These are phyloP conservation scores for Alaudala cheleensis DNA, from an alignment of 2,113 vertebrate genomes.

Conservation along the genomic window DNA sequence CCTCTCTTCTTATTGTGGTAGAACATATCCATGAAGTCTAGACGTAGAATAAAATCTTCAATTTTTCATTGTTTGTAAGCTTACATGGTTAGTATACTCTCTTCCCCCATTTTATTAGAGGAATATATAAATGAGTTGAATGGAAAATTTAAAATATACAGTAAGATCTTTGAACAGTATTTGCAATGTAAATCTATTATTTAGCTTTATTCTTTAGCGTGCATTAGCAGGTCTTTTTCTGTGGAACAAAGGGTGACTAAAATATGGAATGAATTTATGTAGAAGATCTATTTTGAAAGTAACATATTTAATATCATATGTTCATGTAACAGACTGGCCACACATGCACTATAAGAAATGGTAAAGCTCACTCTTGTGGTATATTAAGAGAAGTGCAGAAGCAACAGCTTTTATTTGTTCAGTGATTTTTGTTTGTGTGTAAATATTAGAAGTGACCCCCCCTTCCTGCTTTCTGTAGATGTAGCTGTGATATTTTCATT, in stretches of 20 bases:
- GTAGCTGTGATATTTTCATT: slow-evolving; percentile 3
- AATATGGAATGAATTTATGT: not conserved
- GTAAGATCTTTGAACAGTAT: not conserved
- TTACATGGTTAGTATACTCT: not conserved
- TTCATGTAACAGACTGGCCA: slow-evolving; percentile 26
- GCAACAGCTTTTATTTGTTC: slow-evolving; percentile 35
- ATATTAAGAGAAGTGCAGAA: slow-evolving; percentile 57
- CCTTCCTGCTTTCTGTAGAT: not conserved
- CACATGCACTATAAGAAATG: not conserved
- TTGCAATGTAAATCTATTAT: not conserved
- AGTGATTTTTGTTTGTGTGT: not conserved
- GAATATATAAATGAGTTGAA: slow-evolving; percentile 5
- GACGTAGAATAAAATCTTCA: not conserved
- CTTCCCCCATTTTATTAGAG: not conserved
- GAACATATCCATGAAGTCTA: not conserved
- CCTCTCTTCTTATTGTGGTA: not conserved
- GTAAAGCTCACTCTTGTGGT: slow-evolving; percentile 63
- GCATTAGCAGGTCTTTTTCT: slow-evolving; percentile 26
- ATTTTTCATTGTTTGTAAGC: not conserved
- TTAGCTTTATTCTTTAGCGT: slow-evolving; percentile 51
- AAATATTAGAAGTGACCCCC: slow-evolving; percentile 24
- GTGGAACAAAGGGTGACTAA: not conserved
- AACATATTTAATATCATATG: slow-evolving; percentile 20
- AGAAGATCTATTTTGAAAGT: slow-evolving; percentile 24
- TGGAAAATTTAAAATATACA: not conserved